phyloP scores from a whole-genome alignment of 2,888 invertebrate genomes.

The Phortica okadai region DNA sequence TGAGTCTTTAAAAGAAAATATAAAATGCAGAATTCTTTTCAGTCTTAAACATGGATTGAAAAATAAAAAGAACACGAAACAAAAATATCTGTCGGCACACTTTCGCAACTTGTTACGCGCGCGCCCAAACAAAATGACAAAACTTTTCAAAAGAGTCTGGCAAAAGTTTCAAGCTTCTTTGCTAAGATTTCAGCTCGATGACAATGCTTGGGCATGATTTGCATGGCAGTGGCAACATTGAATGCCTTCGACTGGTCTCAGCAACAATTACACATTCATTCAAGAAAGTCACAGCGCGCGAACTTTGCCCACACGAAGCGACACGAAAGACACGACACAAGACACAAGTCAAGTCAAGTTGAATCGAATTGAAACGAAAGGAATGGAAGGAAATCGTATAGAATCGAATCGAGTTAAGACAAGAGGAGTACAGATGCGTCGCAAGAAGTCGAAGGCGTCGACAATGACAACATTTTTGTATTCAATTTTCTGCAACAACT shows the following conservation, averaged over 20 bases:
- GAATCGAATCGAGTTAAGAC: too few species aligned
- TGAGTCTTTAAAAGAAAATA: too few species aligned
- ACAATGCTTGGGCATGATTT: not conserved
- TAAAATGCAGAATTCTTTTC: too few species aligned
- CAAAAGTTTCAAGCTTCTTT: not conserved
- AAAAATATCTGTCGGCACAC: not conserved
- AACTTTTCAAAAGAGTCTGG: not conserved
- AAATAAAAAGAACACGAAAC: too few species aligned
- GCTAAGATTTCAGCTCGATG: slow-evolving; percentile 15
- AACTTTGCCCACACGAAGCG: slow-evolving; percentile 19
- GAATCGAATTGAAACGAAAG: too few species aligned
- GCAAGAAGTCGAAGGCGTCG: not conserved
- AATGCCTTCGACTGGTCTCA: slow-evolving; percentile 57
- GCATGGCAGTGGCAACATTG: slow-evolving; percentile 41
- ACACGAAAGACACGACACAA: not conserved
- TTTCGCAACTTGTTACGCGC: not conserved
- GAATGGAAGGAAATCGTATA: not conserved
- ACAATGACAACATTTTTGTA: not conserved
- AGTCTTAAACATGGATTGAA: too few species aligned
- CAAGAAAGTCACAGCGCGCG: slow-evolving; percentile 52
- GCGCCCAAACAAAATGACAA: not conserved
- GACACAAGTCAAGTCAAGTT: not conserved
- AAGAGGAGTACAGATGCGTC: not conserved
- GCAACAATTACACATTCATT: slow-evolving; percentile 67
- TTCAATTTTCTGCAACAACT: not conserved